These are phyloP conservation scores for Melitaea athalia DNA, from an alignment of 2,888 invertebrate species.

Conservation along the genomic window DNA sequence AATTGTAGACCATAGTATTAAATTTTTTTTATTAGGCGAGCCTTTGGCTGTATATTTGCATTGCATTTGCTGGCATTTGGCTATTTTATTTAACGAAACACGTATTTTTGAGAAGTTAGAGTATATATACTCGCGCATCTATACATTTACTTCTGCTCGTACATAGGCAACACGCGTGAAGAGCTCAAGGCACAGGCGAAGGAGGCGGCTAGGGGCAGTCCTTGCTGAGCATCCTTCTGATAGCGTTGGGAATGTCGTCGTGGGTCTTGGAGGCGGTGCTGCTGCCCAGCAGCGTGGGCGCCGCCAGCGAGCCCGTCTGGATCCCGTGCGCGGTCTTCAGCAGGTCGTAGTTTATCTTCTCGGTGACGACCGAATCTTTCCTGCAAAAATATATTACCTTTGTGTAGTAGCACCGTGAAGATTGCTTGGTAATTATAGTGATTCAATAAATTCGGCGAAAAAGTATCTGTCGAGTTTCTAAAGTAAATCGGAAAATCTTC, in stretches of 20 bases:
- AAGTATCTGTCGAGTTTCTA: too few species aligned
- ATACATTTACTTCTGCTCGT: background rate
- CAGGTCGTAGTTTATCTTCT: constrained; percentile 95
- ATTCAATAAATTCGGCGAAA: background rate
- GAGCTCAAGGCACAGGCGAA: constrained; percentile 42
- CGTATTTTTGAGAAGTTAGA: background rate
- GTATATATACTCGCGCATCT: too few species aligned
- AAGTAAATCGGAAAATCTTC: too few species aligned
- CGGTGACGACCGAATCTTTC: constrained; percentile 93
- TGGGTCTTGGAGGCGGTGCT: constrained; percentile 89
- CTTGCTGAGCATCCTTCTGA: constrained; percentile 82
- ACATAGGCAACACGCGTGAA: constrained; percentile 16
- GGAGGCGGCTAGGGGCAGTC: constrained; percentile 67
- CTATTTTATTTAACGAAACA: background rate
- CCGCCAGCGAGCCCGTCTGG: constrained; percentile 86
- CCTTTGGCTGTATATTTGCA: too few species aligned
- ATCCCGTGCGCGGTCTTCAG: constrained; percentile 88
- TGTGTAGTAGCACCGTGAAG: background rate
- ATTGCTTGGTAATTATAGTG: background rate
- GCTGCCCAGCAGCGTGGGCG: constrained; percentile 89
- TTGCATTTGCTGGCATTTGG: too few species aligned
- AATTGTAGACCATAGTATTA: too few species aligned
- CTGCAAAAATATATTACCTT: constrained; percentile 66
- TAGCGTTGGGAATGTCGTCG: constrained; percentile 91
- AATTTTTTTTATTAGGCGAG: too few species aligned